Conservation (phyloP, 2,888 invertebrate species). For the Chrysotoxum bicinctum region DNA sequence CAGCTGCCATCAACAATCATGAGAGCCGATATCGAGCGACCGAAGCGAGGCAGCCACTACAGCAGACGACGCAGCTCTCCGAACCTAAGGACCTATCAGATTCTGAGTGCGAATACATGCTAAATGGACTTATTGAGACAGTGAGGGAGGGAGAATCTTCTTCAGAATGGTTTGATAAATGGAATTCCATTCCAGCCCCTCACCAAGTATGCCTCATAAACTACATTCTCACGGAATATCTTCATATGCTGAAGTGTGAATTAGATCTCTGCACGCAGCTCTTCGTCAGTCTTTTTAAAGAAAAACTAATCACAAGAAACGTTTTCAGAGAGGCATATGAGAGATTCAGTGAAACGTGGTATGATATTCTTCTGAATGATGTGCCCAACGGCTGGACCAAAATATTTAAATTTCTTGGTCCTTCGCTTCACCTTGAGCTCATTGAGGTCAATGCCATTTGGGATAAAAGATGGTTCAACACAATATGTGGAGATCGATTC, state of each 20-base stretch:
- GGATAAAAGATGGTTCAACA: slow-evolving; percentile 76
- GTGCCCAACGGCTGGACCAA: slow-evolving; percentile 79
- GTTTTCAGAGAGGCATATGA: slow-evolving; percentile 76
- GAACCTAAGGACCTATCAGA: slow-evolving; percentile 24
- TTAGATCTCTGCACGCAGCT: slow-evolving; percentile 76
- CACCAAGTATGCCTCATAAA: slow-evolving; percentile 76
- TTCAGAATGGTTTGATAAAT: slow-evolving; percentile 60
- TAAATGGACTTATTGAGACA: slow-evolving; percentile 76
- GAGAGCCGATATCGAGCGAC: slow-evolving; percentile 8
- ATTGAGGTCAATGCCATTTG: slow-evolving; percentile 77
- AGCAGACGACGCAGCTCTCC: neutral
- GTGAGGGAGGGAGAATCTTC: slow-evolving; percentile 70
- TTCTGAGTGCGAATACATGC: slow-evolving; percentile 75
- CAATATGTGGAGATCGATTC: slow-evolving; percentile 76
- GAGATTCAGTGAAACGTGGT: slow-evolving; percentile 76
- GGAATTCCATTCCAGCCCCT: slow-evolving; percentile 74
- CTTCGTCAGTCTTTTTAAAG: slow-evolving; percentile 76
- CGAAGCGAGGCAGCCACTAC: neutral
- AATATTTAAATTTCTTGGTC: slow-evolving; percentile 78
- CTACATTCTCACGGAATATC: slow-evolving; percentile 76
- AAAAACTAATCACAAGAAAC: slow-evolving; percentile 70
- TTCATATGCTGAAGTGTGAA: slow-evolving; percentile 75
- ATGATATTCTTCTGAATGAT: slow-evolving; percentile 77
- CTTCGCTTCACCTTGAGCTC: slow-evolving; percentile 76
- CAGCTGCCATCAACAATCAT: slow-evolving; percentile 13